Evolutionary conservation across 2,113 vertebrate genomes (phyloP), one percentile per base, ranked within the genome.

Genomic region (Peromyscus californicus): DNA sequence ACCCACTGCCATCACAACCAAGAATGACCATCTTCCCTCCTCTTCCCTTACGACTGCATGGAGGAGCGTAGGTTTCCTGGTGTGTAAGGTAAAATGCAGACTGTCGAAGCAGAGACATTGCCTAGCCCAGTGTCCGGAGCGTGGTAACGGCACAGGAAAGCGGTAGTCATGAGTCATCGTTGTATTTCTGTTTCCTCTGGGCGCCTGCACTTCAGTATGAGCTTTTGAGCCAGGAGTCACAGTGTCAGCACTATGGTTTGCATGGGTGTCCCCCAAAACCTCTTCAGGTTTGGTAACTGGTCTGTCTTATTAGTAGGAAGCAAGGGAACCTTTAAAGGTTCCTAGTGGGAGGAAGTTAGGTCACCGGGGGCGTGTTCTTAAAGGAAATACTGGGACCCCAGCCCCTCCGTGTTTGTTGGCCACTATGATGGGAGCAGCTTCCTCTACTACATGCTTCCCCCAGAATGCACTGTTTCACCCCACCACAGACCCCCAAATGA

Each of bases 1-100:
- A 3, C 45, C 19, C 31, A 15, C 31, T 7, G 3, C 22, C 11
- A 13, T 1, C 9, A 11, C 0, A n/a, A 1, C 59, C 3, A 42
- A 7, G 24, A 36, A 3, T 19, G 6, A 45, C 15, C 75, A 51
- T 48, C 75, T 78, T 78, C 45, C 26, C 13, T 31, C 45, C 31
- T 54, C 48, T 54, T 36, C 78, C 78, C 48, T 80, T 12, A 57
- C 78, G 51, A 2, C 17, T 36, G 21, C 9, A 36, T 80, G 78
- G 79, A 82, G 78, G 33, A 22, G 4, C 12, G 21, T 24, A 1
- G 6, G 51, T 59, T n/a, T 82, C 79, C 51, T 36, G 51, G 22
- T n/a, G 0, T 24, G 22, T 82, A n/a, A 82, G 54, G 13, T 59
- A 57, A 82, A n/a, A n/a, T 6, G 11, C 54, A 82, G 51, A 57